phyloP scores from a whole-genome alignment of 2,797 vertebrate genomes.

The Podargus strigoides region DNA sequence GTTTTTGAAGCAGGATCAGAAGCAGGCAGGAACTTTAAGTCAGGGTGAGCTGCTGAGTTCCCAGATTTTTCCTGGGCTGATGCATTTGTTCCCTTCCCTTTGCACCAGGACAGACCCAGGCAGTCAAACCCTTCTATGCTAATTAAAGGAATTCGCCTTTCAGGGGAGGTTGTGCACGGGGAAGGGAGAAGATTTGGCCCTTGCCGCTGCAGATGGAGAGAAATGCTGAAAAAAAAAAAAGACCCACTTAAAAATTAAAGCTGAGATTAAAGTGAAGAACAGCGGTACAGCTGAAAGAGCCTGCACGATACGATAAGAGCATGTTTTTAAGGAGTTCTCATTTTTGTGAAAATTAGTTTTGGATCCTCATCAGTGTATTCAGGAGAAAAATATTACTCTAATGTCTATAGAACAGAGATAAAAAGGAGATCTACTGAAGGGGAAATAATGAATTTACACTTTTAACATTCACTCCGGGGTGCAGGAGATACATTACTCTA shows the following conservation, averaged over 20 bases:
- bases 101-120: neutral
- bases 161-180: neutral
- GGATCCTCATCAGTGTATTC: slow-evolving; percentile 64
- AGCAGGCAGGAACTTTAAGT: neutral
- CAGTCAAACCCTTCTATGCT: accelerated
- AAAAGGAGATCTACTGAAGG: slow-evolving; percentile 61
- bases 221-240: neutral
- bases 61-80: too few species aligned
- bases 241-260: neutral
- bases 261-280: neutral
- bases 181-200: neutral
- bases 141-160: accelerated
- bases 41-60: neutral
- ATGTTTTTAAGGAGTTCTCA: slow-evolving; percentile 41
- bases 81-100: too few species aligned
- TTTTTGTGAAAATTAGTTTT: slow-evolving; percentile 66
- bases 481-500: slow-evolving; percentile 64
- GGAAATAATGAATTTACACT: slow-evolving; percentile 69
- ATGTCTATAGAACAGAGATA: slow-evolving; percentile 58
- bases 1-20: neutral
- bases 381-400: slow-evolving; percentile 54
- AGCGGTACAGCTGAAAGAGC: neutral
- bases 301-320: slow-evolving; percentile 27
- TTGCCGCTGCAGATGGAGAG: neutral
- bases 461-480: slow-evolving; percentile 56